Conservation (phyloP, 2,797 vertebrate species). For the Arrhamphus sclerolepis region DNA sequence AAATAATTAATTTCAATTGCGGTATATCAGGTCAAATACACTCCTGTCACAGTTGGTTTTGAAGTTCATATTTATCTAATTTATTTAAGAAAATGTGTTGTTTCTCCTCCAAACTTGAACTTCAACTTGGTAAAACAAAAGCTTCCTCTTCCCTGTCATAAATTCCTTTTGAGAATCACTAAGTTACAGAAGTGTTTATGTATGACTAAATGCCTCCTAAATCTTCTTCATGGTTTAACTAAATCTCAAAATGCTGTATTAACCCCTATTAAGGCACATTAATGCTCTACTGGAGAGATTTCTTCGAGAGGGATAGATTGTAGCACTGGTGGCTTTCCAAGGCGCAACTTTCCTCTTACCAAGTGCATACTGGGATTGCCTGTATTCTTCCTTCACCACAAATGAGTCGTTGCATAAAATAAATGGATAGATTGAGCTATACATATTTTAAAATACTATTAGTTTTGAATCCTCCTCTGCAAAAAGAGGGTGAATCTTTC, state of each 20-base stretch:
- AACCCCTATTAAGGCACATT: conserved; percentile 7
- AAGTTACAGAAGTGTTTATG: neutral
- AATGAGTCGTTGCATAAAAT: conserved; percentile 18
- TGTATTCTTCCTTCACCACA: conserved; percentile 5
- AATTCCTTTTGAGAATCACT: neutral
- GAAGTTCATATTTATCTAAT: too few species aligned
- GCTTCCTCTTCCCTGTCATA: neutral
- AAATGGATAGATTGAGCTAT: conserved; percentile 23
- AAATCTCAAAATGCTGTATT: conserved; percentile 4
- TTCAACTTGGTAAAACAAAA: neutral
- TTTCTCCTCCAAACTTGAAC: neutral
- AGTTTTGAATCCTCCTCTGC: conserved; percentile 17
- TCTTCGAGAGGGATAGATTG: conserved; percentile 19
- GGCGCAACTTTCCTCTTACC: conserved; percentile 15
- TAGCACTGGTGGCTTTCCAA: conserved; percentile 14
- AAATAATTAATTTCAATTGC: too few species aligned
- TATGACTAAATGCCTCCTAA: conserved; percentile 3
- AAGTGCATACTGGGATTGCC: conserved; percentile 14
- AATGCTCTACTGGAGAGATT: conserved; percentile 3
- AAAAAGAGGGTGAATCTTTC: conserved; percentile 23
- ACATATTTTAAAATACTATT: conserved; percentile 26
- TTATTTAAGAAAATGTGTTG: too few species aligned
- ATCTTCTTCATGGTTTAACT: conserved; percentile 1
- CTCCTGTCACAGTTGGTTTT: too few species aligned
- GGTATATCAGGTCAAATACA: too few species aligned